phyloP scores from a whole-genome alignment of 2,888 invertebrate species.

The Polymixis lichenea region DNA sequence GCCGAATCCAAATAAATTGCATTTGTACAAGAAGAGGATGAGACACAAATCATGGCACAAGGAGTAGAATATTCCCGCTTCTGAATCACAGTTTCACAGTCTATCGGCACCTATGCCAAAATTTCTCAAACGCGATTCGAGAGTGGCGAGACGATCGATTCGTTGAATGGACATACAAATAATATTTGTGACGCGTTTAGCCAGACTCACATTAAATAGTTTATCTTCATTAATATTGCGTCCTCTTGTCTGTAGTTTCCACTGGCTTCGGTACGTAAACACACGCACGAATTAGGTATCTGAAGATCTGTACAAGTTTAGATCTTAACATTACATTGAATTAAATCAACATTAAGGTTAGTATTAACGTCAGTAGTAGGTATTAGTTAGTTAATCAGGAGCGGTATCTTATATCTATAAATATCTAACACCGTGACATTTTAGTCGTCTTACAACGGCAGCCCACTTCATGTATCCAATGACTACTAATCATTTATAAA shows the following conservation, averaged over 20 bases:
- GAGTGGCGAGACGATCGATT: not conserved
- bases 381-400: not conserved
- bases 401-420: not conserved
- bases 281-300: not conserved
- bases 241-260: not conserved
- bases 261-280: not conserved
- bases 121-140: not conserved
- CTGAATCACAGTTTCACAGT: constrained; percentile 10
- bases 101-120: not conserved
- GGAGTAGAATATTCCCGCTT: too few relatives aligned
- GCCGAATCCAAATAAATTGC: not conserved
- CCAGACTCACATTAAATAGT: not conserved
- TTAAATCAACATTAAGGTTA: constrained; percentile 23
- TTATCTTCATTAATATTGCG: not conserved
- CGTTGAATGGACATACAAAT: not conserved
- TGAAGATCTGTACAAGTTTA: not conserved
- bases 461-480: too few relatives aligned
- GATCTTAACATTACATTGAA: constrained; percentile 2
- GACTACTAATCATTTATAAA: too few relatives aligned
- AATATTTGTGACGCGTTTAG: not conserved
- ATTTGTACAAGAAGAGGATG: not conserved
- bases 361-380: not conserved
- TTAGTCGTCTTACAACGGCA: too few relatives aligned
- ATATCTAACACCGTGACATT: too few relatives aligned
- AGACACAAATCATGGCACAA: not conserved